These are phyloP conservation scores for Sarcophilus harrisii DNA, from an alignment of 2,797 vertebrate genomes.

Conservation along the genomic window DNA sequence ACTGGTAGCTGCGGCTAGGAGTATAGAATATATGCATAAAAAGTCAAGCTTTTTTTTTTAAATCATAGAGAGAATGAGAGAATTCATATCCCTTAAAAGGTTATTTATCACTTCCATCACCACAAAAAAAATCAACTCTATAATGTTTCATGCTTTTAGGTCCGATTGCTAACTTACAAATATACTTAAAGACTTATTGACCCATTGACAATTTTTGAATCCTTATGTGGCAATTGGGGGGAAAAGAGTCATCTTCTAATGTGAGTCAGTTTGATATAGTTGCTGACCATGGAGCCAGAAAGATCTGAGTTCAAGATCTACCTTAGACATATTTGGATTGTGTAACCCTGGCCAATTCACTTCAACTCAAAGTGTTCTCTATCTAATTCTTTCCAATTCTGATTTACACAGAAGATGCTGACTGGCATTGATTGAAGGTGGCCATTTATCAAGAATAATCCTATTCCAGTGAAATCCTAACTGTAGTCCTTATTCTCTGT, in stretches of 20 bases:
- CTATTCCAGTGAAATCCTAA: not conserved
- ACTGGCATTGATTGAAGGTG: not conserved
- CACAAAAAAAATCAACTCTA: constrained; percentile 36
- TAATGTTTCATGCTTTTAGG: not conserved
- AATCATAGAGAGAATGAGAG: constrained; percentile 19
- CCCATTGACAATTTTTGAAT: not conserved
- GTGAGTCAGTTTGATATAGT: not conserved
- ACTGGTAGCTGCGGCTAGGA: constrained; percentile 64
- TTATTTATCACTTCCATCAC: constrained; percentile 62
- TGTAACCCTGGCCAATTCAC: not conserved
- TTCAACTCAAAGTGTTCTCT: not conserved
- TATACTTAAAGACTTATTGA: not conserved
- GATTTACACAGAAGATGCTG: not conserved
- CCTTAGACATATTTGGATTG: not conserved
- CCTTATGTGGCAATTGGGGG: not conserved
- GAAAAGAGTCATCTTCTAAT: not conserved
- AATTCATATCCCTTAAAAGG: constrained; percentile 77
- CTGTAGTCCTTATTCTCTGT: not conserved
- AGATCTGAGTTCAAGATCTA: not conserved
- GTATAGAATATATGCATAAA: not conserved
- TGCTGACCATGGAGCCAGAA: not conserved
- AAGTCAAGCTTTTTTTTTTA: not conserved
- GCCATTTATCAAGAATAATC: not conserved
- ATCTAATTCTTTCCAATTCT: not conserved
- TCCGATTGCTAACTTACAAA: constrained; percentile 29